Evolutionary conservation across 2,888 invertebrate species (phyloP).

Genomic region (Empis stercorea): DNA sequence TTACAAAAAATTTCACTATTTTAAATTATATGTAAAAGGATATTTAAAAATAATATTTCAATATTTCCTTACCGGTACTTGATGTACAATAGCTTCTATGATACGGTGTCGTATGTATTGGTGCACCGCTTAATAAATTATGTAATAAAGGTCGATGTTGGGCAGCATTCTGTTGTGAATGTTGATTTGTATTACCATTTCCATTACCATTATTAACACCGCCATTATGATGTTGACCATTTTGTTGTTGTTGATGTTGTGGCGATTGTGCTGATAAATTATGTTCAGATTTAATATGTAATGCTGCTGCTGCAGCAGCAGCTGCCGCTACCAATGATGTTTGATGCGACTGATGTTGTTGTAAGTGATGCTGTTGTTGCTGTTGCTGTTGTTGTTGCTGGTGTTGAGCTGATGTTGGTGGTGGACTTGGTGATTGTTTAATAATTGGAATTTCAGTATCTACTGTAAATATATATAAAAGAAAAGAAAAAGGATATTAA

Average conservation of each 20-base stretch:
- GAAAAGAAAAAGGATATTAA: no score
- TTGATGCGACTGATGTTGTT: constrained; percentile 23
- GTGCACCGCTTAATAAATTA: constrained; percentile 35
- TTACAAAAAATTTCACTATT: no score
- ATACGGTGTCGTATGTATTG: constrained; percentile 34
- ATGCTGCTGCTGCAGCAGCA: constrained; percentile 21
- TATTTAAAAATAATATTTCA: no score
- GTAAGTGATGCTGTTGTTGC: constrained; percentile 23
- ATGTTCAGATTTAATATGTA: constrained; percentile 33
- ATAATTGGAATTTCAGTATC: constrained; percentile 39
- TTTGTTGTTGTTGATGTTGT: constrained; percentile 25
- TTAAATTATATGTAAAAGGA: no score
- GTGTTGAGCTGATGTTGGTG: constrained; percentile 27
- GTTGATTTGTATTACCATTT: constrained; percentile 16
- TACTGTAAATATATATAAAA: constrained; percentile 19
- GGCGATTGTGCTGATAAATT: constrained; percentile 24
- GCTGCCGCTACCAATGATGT: constrained; percentile 15
- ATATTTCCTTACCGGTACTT: constrained; percentile 33
- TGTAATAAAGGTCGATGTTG: constrained; percentile 34
- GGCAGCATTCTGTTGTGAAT: constrained; percentile 27
- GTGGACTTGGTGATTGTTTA: constrained; percentile 37
- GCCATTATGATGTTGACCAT: constrained; percentile 19
- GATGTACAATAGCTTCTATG: constrained; percentile 37
- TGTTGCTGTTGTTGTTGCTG: constrained; percentile 25
- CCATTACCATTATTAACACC: constrained; percentile 4